These are phyloP conservation scores for Dimorphilus gyrociliatus DNA, from an alignment of 2,888 invertebrate genomes.

Conservation along the genomic window DNA sequence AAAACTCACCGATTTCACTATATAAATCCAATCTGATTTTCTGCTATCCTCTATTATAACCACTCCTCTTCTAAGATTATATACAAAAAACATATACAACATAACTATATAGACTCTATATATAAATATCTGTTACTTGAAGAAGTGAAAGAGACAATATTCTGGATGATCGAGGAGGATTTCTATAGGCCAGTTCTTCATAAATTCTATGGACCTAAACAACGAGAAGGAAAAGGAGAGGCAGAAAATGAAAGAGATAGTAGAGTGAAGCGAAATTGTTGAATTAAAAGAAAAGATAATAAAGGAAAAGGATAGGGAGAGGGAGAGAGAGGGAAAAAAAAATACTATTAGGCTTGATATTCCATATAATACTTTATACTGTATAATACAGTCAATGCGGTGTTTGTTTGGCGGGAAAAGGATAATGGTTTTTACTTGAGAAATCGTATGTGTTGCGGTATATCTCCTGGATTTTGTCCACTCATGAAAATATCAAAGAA, in stretches of 20 bases:
- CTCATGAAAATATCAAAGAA: constrained; percentile 35
- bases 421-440: constrained; percentile 20
- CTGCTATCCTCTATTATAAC: constrained; percentile 28
- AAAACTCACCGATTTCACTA: constrained; percentile 27
- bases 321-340: background rate
- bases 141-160: constrained; percentile 30
- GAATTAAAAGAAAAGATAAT: background rate
- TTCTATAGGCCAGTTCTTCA: constrained; percentile 30
- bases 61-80: constrained; percentile 21
- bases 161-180: constrained; percentile 24
- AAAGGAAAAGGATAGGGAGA: background rate
- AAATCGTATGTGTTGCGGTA: constrained; percentile 30
- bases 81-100: background rate
- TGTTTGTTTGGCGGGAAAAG: too few species aligned
- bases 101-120: background rate
- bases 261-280: too few species aligned
- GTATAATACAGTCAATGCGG: too few species aligned
- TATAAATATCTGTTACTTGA: constrained; percentile 20
- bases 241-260: background rate
- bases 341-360: too few species aligned
- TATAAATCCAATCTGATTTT: constrained; percentile 28
- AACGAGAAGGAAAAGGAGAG: constrained; percentile 4
- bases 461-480: constrained; percentile 15
- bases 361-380: too few species aligned
- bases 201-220: constrained; percentile 25